phyloP scores from a whole-genome alignment of 1,140 invertebrate species.

The Luehdorfia chinensis region DNA sequence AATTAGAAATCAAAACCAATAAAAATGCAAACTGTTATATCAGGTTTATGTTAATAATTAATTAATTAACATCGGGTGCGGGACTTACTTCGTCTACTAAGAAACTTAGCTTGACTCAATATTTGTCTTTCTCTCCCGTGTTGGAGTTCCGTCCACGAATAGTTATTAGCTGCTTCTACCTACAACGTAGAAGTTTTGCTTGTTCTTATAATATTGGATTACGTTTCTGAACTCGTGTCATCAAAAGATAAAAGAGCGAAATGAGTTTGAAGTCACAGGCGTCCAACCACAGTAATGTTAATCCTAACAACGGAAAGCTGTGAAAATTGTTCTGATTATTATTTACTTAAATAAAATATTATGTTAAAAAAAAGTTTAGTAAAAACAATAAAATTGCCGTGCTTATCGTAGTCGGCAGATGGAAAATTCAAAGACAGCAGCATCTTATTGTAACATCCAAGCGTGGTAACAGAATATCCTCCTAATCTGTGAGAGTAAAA shows the following conservation, averaged over 20 bases:
- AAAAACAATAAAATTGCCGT: no score
- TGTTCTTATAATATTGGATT: slow-evolving; percentile 47
- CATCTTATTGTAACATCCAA: no score
- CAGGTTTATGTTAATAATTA: slow-evolving; percentile 51
- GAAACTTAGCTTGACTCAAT: slow-evolving; percentile 53
- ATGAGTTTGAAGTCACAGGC: slow-evolving; percentile 5
- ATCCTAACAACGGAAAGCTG: no score
- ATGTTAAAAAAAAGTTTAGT: no score
- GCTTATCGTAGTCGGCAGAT: no score
- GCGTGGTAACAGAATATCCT: no score
- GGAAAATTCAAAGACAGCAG: no score
- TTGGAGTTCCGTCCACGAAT: slow-evolving; percentile 52
- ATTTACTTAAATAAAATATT: no score
- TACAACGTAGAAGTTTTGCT: slow-evolving; percentile 36
- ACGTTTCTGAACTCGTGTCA: slow-evolving; percentile 22
- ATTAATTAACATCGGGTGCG: slow-evolving; percentile 49
- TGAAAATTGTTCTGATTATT: no score
- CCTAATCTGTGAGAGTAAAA: no score
- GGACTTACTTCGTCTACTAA: slow-evolving; percentile 39
- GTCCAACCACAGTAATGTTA: background rate
- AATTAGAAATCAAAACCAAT: no score
- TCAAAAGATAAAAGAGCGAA: slow-evolving; percentile 8
- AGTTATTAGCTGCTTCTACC: slow-evolving; percentile 49
- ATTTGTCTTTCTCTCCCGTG: slow-evolving; percentile 51
- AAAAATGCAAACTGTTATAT: no score